A percentile compares a stretch with the other conserved stretches of the same genome.
Evolutionary conservation across 2,888 invertebrate species (phyloP).

Genomic region (Polydrusus pterygomalis): DNA sequence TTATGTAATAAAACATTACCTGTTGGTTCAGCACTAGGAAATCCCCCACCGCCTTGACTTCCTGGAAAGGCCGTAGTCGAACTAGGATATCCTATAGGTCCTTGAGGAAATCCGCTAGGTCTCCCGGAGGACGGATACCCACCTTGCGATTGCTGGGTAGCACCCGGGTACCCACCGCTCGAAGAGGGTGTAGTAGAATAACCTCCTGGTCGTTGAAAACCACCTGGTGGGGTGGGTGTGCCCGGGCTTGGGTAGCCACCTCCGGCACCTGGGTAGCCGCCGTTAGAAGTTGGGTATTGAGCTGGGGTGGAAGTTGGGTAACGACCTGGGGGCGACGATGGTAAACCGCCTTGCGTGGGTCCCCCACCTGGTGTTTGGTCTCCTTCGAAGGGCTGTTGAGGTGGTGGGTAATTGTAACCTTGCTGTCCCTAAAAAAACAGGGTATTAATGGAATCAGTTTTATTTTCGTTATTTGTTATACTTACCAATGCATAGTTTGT

Average conservation of each 20-base stretch:
- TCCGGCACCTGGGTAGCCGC: conserved; percentile 19
- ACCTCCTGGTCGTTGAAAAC: conserved; percentile 23
- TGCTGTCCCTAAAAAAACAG: conserved; percentile 76
- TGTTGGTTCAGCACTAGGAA: conserved; percentile 24
- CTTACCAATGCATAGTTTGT: conserved; percentile 34
- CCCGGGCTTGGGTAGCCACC: conserved; percentile 39
- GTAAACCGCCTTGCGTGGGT: conserved; percentile 63
- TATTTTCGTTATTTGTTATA: not conserved
- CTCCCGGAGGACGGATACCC: conserved; percentile 30
- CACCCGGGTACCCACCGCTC: conserved; percentile 4
- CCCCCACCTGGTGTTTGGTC: conserved; percentile 54
- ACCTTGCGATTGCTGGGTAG: conserved; percentile 17
- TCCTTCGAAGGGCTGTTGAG: conserved; percentile 76
- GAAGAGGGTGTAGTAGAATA: conserved; percentile 32
- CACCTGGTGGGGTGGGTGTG: conserved; percentile 50
- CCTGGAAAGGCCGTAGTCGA: conserved; percentile 55
- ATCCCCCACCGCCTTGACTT: conserved; percentile 15
- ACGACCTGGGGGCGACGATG: conserved; percentile 27
- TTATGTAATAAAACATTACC: not conserved
- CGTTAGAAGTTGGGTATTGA: not conserved
- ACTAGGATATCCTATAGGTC: conserved; percentile 60
- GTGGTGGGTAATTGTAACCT: conserved; percentile 85
- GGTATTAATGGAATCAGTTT: not conserved
- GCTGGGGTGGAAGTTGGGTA: conserved; percentile 24
- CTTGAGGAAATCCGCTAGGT: conserved; percentile 36